phyloP scores from a whole-genome alignment of 2,888 invertebrate genomes.

The Orchestes rusci region DNA sequence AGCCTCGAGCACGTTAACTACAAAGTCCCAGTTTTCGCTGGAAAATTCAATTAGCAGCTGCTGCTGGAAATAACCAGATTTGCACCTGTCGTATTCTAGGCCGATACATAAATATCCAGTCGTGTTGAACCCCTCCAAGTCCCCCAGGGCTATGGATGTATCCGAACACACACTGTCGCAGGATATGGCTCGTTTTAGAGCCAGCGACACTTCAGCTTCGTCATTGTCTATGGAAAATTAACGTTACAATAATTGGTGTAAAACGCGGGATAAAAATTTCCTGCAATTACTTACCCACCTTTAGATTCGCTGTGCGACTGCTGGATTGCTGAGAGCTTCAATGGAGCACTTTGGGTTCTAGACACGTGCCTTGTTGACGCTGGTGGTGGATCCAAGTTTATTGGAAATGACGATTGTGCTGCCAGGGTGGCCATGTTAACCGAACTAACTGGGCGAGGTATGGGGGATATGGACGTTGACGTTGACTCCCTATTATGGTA shows the following conservation, averaged over 20 bases:
- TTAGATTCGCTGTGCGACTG: constrained; percentile 11
- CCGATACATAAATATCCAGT: constrained; percentile 72
- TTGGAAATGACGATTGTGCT: constrained; percentile 38
- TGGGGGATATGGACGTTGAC: constrained; percentile 39
- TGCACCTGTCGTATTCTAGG: constrained; percentile 67
- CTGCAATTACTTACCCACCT: no score
- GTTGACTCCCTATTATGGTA: no score
- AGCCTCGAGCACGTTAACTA: constrained; percentile 69
- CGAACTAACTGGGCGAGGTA: constrained; percentile 41
- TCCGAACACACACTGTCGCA: constrained; percentile 78
- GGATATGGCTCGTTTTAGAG: constrained; percentile 61
- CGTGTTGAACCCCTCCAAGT: constrained; percentile 61
- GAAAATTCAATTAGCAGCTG: constrained; percentile 19
- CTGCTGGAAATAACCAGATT: neutral
- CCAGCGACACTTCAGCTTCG: constrained; percentile 33
- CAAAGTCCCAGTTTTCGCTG: constrained; percentile 49
- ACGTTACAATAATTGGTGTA: no score
- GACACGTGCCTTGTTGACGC: constrained; percentile 17
- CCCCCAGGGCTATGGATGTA: constrained; percentile 63
- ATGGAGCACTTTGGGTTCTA: constrained; percentile 24
- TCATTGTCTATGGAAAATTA: no score
- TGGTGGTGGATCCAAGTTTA: constrained; percentile 38
- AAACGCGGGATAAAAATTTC: no score
- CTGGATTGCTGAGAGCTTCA: constrained; percentile 15
- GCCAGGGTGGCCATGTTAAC: constrained; percentile 38